Evolutionary conservation across 2,113 vertebrate species (phyloP).

Genomic region (Myxocyprinus asiaticus): DNA sequence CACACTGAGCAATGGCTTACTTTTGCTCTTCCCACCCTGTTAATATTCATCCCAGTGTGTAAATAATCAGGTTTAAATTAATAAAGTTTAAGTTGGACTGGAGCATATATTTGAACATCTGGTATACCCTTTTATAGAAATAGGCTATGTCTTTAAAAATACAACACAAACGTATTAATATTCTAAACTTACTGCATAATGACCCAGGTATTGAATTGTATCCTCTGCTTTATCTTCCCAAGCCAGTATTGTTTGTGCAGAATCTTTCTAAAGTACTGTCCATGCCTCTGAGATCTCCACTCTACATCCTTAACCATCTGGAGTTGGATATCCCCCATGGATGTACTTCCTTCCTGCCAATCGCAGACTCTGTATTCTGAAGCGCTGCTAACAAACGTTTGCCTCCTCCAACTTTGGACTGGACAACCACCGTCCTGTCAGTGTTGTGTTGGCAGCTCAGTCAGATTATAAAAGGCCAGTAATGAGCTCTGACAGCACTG

Average conservation of each 20-base stretch:
- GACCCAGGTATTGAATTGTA: not conserved
- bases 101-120: too few relatives aligned
- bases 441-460: conserved; percentile 35
- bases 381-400: conserved; percentile 18
- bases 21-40: too few relatives aligned
- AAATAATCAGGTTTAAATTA: too few relatives aligned
- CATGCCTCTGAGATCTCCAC: conserved; percentile 8
- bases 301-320: conserved; percentile 6
- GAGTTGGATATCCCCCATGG: conserved; percentile 2
- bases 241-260: not conserved
- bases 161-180: too few relatives aligned
- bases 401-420: not conserved
- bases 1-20: too few relatives aligned
- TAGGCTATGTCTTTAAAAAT: too few relatives aligned
- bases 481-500: conserved; percentile 35
- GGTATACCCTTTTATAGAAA: too few relatives aligned
- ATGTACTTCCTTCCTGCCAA: conserved; percentile 14
- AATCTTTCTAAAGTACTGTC: conserved; percentile 13
- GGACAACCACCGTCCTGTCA: conserved; percentile 13
- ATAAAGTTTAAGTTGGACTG: too few relatives aligned
- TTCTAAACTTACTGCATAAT: not conserved
- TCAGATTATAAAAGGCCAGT: conserved; percentile 37
- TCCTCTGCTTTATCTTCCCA: not conserved
- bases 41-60: too few relatives aligned
- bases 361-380: conserved; percentile 13